Conservation (phyloP, 1,140 invertebrate genomes). For the Diorhabda elongata region DNA sequence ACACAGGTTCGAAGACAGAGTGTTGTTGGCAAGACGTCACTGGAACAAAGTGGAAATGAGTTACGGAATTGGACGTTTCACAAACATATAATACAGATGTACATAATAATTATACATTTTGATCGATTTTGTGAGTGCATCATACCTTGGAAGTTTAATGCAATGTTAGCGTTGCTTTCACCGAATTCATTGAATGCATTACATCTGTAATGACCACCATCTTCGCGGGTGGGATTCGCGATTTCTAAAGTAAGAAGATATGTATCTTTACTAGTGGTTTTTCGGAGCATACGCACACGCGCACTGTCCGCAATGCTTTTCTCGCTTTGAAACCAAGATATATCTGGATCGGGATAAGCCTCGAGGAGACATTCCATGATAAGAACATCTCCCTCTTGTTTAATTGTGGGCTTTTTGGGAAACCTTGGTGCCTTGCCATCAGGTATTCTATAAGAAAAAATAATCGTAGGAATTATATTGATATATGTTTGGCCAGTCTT, state of each 20-base stretch:
- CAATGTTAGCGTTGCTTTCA: constrained; percentile 99
- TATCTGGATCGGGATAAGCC: constrained; percentile 91
- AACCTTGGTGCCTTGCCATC: constrained; percentile 93
- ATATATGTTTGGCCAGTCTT: constrained; percentile 47
- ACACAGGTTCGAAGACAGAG: constrained; percentile 32
- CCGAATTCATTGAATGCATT: constrained; percentile 97
- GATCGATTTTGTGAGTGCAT: constrained; percentile 28
- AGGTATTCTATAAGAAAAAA: constrained; percentile 69
- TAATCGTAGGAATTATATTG: constrained; percentile 16
- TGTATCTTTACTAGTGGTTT: constrained; percentile 80
- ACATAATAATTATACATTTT: constrained; percentile 22
- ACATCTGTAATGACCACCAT: constrained; percentile 97
- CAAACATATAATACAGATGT: constrained; percentile 37
- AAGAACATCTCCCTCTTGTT: constrained; percentile 88
- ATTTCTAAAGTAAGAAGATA: constrained; percentile 90
- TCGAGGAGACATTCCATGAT: constrained; percentile 95
- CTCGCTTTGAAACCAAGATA: constrained; percentile 89
- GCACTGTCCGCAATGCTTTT: constrained; percentile 74
- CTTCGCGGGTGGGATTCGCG: constrained; percentile 86
- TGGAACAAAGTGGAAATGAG: constrained; percentile 38
- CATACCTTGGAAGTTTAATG: constrained; percentile 98
- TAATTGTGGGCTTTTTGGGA: constrained; percentile 94
- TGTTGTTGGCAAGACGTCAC: constrained; percentile 23
- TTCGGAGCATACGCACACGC: constrained; percentile 82
- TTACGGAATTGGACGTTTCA: constrained; percentile 41